These are phyloP conservation scores for Corvus cornix DNA, from an alignment of 2,113 vertebrate species.

Conservation along the genomic window DNA sequence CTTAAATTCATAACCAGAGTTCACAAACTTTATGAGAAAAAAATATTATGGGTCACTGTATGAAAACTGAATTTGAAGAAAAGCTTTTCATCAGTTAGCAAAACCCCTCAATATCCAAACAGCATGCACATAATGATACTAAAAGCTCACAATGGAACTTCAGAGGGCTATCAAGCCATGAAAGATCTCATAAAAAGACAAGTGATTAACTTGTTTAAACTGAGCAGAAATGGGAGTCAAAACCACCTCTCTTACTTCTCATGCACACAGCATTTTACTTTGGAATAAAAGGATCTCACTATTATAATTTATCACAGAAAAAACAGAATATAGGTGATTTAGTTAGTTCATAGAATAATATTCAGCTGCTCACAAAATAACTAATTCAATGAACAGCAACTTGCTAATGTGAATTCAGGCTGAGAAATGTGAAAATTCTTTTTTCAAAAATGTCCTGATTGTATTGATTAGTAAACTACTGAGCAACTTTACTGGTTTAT, in stretches of 20 bases:
- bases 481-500: not conserved
- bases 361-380: not conserved
- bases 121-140: conserved; percentile 60
- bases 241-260: conserved; percentile 9
- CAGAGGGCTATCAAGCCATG: conserved; percentile 59
- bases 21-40: conserved; percentile 40
- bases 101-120: conserved; percentile 42
- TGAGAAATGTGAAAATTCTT: not conserved
- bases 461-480: not conserved
- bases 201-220: conserved; percentile 58
- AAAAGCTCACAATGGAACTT: conserved; percentile 66
- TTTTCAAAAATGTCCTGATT: not conserved
- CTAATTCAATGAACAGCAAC: not conserved
- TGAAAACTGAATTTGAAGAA: conserved; percentile 49
- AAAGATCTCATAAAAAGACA: conserved; percentile 68
- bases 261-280: not conserved
- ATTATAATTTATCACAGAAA: not conserved
- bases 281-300: conserved; percentile 27
- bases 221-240: not conserved
- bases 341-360: not conserved
- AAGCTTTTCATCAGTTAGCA: conserved; percentile 44
- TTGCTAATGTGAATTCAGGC: not conserved
- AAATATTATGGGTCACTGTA: conserved; percentile 39
- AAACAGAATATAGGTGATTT: not conserved
- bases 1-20: not conserved